Conservation (phyloP, 2,113 vertebrate genomes). For the Mus pahari region DNA sequence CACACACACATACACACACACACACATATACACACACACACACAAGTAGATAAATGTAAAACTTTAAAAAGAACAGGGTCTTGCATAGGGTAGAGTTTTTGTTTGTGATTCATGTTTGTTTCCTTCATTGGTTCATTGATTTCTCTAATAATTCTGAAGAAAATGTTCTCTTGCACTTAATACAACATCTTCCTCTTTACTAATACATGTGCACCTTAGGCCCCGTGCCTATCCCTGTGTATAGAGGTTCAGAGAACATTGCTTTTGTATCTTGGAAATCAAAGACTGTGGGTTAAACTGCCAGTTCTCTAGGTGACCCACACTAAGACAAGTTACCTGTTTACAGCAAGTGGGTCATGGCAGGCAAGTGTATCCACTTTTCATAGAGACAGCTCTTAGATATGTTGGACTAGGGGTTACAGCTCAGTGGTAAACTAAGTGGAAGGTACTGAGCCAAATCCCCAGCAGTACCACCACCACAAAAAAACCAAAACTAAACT, state of each 20-base stretch:
- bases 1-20: background rate
- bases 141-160: background rate
- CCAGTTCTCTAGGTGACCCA: background rate
- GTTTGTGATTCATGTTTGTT: background rate
- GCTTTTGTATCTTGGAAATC: too few relatives aligned
- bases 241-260: background rate
- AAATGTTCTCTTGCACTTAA: background rate
- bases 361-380: rapidly evolving
- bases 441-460: background rate
- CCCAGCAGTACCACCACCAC: background rate
- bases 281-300: background rate
- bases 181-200: background rate
- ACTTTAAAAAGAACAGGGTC: background rate
- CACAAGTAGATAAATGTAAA: background rate
- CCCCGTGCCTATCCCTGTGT: rapidly evolving
- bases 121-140: background rate
- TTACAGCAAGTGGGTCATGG: rapidly evolving
- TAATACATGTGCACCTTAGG: rapidly evolving
- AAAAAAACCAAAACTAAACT: background rate
- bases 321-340: background rate
- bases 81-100: background rate
- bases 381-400: background rate
- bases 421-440: background rate
- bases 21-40: background rate
- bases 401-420: background rate